Conservation (phyloP, 2,888 invertebrate species). For the Metalampra italica region DNA sequence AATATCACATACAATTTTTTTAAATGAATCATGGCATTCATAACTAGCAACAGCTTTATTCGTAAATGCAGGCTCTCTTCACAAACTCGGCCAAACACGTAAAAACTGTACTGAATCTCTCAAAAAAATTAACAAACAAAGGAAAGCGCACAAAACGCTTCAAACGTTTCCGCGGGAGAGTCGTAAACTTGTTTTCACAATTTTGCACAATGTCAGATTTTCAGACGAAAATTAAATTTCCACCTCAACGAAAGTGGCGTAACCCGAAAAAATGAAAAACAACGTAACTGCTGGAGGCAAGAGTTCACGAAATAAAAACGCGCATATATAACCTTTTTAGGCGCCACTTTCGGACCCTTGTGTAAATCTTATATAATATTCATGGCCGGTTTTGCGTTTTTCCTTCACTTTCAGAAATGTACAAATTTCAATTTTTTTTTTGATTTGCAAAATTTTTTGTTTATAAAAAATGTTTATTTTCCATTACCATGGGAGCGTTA, state of each 20-base stretch:
- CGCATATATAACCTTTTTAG: neutral
- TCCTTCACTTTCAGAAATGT: neutral
- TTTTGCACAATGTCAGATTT: constrained; percentile 1
- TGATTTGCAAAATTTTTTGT: constrained; percentile 2
- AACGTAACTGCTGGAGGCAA: neutral
- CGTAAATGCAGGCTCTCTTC: no score
- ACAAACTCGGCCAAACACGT: no score
- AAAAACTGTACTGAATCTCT: neutral
- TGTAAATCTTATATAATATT: no score
- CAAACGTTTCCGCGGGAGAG: neutral
- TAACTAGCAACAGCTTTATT: neutral
- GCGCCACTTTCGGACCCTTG: neutral
- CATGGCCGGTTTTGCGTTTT: constrained; percentile 6
- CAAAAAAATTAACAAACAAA: neutral
- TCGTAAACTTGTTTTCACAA: neutral
- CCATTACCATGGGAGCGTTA: no score
- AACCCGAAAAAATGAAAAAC: neutral
- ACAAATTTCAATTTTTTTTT: constrained; percentile 1
- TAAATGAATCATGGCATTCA: no score
- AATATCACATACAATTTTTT: no score
- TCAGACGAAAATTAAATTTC: neutral
- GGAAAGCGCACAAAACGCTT: neutral
- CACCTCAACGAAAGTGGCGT: neutral
- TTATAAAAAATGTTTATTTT: no score
- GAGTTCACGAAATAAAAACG: neutral